phyloP scores from a whole-genome alignment of 2,113 vertebrate genomes.

The Apteryx mantelli region DNA sequence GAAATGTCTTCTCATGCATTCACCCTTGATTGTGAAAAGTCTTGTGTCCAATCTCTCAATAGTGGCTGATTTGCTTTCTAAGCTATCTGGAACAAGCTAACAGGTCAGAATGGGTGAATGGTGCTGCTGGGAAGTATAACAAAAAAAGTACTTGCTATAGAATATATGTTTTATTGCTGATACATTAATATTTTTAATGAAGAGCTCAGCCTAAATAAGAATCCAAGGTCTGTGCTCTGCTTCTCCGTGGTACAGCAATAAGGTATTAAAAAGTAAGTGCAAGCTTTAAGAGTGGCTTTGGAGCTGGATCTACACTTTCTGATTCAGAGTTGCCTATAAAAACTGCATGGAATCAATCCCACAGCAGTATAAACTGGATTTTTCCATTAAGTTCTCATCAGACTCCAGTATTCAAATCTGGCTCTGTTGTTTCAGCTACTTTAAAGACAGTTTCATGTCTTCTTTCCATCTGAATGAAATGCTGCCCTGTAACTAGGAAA shows the following conservation, averaged over 20 bases:
- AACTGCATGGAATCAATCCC: not conserved
- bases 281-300: not conserved
- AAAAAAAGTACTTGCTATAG: accelerated
- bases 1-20: not conserved
- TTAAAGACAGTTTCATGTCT: not conserved
- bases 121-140: not conserved
- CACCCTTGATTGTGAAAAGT: not conserved
- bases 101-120: not conserved
- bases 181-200: not conserved
- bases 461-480: not conserved
- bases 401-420: not conserved
- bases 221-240: not conserved
- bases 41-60: not conserved
- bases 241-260: not conserved
- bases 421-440: not conserved
- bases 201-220: not conserved
- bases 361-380: not conserved
- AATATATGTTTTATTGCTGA: not conserved
- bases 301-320: not conserved
- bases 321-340: not conserved
- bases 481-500: not conserved
- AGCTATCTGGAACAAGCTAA: not conserved
- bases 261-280: not conserved
- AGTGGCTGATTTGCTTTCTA: not conserved
- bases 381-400: not conserved